phyloP scores from a whole-genome alignment of 2,797 vertebrate genomes.

The Leptoclinus maculatus region DNA sequence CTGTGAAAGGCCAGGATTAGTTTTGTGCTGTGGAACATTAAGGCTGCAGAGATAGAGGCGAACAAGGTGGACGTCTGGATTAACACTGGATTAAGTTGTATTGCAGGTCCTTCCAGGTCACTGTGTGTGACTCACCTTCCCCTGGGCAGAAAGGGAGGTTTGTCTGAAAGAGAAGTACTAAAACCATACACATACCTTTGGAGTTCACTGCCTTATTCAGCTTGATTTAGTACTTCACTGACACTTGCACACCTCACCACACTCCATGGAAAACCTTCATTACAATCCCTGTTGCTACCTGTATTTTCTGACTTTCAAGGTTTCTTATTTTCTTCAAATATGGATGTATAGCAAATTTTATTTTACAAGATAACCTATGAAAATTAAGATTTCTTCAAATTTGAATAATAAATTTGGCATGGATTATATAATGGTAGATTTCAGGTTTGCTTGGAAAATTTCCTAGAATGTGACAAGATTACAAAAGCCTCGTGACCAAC shows the following conservation, averaged over 20 bases:
- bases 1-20: constrained; percentile 59
- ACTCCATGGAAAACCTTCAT: background rate
- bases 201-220: background rate
- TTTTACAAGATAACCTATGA: background rate
- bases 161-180: constrained; percentile 12
- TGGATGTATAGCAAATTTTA: background rate
- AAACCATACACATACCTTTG: background rate
- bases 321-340: background rate
- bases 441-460: background rate
- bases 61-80: constrained; percentile 56
- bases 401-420: background rate
- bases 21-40: constrained; percentile 50
- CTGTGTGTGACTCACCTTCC: constrained; percentile 51
- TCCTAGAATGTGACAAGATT: background rate
- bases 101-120: constrained; percentile 52
- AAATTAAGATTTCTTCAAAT: background rate
- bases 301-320: background rate
- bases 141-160: background rate
- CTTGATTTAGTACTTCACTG: background rate
- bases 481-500: background rate
- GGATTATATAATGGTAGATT: background rate
- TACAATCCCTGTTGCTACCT: background rate
- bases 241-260: background rate
- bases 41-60: constrained; percentile 46
- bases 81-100: constrained; percentile 72